These are phyloP conservation scores for Petroica traversi DNA, from an alignment of 2,113 vertebrate genomes.

Conservation along the genomic window DNA sequence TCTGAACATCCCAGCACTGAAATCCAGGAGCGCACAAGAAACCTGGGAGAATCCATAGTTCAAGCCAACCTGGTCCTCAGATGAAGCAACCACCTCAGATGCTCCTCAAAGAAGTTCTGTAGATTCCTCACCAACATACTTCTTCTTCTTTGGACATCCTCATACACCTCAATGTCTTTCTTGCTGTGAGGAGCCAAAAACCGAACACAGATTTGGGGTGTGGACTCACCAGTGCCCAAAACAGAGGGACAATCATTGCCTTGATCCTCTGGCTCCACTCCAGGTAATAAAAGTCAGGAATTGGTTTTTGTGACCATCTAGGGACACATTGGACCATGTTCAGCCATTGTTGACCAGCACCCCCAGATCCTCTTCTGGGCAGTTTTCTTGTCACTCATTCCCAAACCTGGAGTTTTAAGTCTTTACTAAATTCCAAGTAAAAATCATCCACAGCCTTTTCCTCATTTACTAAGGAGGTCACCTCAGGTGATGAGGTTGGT, in stretches of 20 bases:
- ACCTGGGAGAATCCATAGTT: not conserved
- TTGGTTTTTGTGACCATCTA: not conserved
- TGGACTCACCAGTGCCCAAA: not conserved
- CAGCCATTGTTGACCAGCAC: not conserved
- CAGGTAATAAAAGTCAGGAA: not conserved
- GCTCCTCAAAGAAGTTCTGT: not conserved
- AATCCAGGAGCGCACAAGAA: not conserved
- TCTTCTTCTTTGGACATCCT: not conserved
- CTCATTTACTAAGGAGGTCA: not conserved
- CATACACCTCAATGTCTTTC: too few relatives aligned
- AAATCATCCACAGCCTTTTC: not conserved
- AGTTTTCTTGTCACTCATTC: not conserved
- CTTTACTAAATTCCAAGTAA: not conserved
- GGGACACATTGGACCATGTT: not conserved
- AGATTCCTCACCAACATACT: not conserved
- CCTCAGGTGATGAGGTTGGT: not conserved
- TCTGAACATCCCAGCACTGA: not conserved
- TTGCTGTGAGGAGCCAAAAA: not conserved
- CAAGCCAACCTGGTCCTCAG: not conserved
- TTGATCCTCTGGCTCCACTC: not conserved
- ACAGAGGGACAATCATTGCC: not conserved
- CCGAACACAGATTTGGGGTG: not conserved
- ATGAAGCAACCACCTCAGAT: not conserved
- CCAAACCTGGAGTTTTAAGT: too few relatives aligned
- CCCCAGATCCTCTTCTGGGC: not conserved